Percentiles rank a stretch among this genome's conserved stretches.
Evolutionary conservation across 2,113 vertebrate species (phyloP).

Genomic region (Protomyctophum bolini): DNA sequence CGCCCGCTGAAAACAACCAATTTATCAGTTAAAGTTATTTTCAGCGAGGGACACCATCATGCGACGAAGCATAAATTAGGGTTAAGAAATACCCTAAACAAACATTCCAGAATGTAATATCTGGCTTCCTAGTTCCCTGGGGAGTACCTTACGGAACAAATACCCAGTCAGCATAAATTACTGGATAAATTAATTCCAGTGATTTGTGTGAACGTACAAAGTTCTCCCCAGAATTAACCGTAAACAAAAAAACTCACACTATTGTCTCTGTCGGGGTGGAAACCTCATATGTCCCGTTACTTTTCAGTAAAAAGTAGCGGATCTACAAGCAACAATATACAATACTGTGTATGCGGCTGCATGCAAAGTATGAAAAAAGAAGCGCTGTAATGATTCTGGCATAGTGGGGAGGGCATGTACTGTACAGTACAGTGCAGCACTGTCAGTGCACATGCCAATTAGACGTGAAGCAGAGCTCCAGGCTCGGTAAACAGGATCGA

Average conservation of each 20-base stretch:
- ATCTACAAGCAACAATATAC: no score
- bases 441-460: conserved; percentile 64
- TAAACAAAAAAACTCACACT: no score
- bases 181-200: not conserved
- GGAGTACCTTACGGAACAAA: conserved; percentile 6
- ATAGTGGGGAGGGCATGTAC: conserved; percentile 31
- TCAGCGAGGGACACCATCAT: no score
- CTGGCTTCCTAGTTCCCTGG: not conserved
- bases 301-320: not conserved
- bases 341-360: no score
- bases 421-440: conserved; percentile 13
- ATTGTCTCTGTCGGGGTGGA: no score
- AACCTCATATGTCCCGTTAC: no score
- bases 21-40: no score
- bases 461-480: conserved; percentile 56
- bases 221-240: no score
- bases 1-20: no score
- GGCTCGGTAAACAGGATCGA: conserved; percentile 62
- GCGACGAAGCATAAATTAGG: no score
- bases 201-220: no score
- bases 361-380: conserved; percentile 2
- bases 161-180: conserved; percentile 13
- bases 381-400: conserved; percentile 38
- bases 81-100: not conserved
- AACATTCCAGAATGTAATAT: not conserved